Base-by-base conservation (phyloP, 2,888 invertebrate species). In the Archaeoteleia sp. region DNA sequence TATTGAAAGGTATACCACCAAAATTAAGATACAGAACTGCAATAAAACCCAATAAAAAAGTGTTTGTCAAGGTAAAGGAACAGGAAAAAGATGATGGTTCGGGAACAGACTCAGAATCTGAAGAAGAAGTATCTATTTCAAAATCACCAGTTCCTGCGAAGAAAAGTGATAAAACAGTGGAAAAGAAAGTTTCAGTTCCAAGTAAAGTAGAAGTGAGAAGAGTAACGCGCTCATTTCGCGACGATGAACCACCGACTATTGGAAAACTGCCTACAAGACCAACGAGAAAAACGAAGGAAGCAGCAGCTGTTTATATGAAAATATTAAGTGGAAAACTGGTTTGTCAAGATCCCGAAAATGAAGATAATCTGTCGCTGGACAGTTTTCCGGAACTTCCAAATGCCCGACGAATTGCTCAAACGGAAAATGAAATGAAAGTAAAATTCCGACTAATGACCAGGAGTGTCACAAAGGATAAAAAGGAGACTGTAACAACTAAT, bases 261-360 rank as follows among this genome's bases (percentile, higher is more conserved):
- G 13, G 10, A 1, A 62, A 17, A 57, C 43, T 78, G n/a, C 70
- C 80, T 2, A 80, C 81, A 61, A 81, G 92, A 30, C 91, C 91
- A 0, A 87, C 89, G 6, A 87, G 93, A 25, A 92, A 92, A 82
- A 92, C 92, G 0, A 93, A 93, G 82, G 92, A 92, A 84, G 92
- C 92, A 14, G 92, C 92, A 1, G 89, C 92, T 4, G 88, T 92
- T 51, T 92, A 91, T 72, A 91, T 93, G 90, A 92, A 92, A 77
- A 89, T 92, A 68, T 87, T 93, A 40, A 91, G 91, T 1, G 89
- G 91, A 72, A 91, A 91, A 79, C 85, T 92, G 45, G 89, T 90
- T 12, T 87, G 89, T 70, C 90, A 90, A 15, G 90, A 89, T 43
- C 88, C 89, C 58, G 87, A 89, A 14, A 89, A 90, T 68, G 90